phyloP scores from a whole-genome alignment of 2,888 invertebrate genomes.

The Nycteola revayana region DNA sequence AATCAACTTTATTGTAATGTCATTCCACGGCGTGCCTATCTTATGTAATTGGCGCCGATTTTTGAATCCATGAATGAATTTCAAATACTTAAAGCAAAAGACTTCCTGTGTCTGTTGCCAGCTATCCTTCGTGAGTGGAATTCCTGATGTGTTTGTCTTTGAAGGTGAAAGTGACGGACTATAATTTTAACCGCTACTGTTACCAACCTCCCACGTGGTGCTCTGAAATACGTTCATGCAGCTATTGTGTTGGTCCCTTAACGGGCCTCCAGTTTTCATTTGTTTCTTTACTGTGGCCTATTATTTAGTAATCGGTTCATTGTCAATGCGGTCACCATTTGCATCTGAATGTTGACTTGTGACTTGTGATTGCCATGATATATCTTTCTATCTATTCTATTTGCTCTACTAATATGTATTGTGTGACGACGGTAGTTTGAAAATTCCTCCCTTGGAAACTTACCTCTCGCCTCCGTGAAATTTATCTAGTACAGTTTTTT shows the following conservation, averaged over 20 bases:
- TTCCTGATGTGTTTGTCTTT: conserved; percentile 42
- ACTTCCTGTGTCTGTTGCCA: conserved; percentile 49
- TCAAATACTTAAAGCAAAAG: conserved; percentile 32
- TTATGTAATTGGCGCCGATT: conserved; percentile 40
- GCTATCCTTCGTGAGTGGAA: conserved; percentile 50
- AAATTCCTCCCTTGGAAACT: conserved; percentile 10
- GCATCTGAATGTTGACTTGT: conserved; percentile 13
- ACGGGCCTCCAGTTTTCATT: not conserved
- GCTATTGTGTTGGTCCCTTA: conserved; percentile 44
- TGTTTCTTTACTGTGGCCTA: conserved; percentile 23
- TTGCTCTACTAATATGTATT: too few relatives aligned
- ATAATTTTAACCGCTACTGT: conserved; percentile 35
- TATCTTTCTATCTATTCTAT: too few relatives aligned
- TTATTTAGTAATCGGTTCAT: conserved; percentile 23
- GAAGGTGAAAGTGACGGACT: conserved; percentile 60
- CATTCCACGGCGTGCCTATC: not conserved
- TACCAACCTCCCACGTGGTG: conserved; percentile 33
- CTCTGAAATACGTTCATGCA: conserved; percentile 38
- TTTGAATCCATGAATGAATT: conserved; percentile 48
- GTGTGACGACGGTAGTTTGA: too few relatives aligned
- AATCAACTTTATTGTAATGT: too few relatives aligned
- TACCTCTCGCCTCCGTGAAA: conserved; percentile 91
- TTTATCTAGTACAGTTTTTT: conserved; percentile 59
- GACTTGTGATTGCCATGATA: too few relatives aligned
- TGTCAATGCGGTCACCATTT: conserved; percentile 21